phyloP scores from a whole-genome alignment of 2,888 invertebrate genomes.

The Luperina nickerlii region DNA sequence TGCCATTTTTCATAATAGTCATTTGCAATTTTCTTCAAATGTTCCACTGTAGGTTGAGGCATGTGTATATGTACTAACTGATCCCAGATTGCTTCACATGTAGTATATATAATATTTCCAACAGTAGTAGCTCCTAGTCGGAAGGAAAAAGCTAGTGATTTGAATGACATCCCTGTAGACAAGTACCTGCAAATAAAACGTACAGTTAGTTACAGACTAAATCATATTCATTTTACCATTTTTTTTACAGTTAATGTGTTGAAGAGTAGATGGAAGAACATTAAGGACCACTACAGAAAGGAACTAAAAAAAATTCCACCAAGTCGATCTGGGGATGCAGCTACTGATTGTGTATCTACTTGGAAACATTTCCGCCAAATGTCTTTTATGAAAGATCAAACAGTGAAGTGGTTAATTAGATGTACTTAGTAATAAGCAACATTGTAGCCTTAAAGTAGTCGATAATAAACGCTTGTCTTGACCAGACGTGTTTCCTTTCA shows the following conservation, averaged over 20 bases:
- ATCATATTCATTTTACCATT: conserved; percentile 22
- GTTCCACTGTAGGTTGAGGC: conserved; percentile 32
- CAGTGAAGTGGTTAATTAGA: too few species aligned
- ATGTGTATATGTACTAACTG: conserved; percentile 34
- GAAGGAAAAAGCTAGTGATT: conserved; percentile 43
- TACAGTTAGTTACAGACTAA: conserved; percentile 28
- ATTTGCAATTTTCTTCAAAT: conserved; percentile 35
- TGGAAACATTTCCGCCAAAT: conserved; percentile 43
- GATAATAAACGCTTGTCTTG: too few species aligned
- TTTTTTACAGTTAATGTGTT: conserved; percentile 36
- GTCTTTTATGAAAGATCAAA: conserved; percentile 37
- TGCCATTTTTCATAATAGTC: conserved; percentile 43
- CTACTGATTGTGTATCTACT: conserved; percentile 31
- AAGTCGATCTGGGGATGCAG: conserved; percentile 34
- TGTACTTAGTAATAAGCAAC: too few species aligned
- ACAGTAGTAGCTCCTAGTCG: conserved; percentile 41
- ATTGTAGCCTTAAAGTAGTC: too few species aligned
- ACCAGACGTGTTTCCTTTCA: too few species aligned
- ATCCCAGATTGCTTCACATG: conserved; percentile 37
- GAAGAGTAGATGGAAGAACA: conserved; percentile 42
- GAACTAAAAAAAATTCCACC: conserved; percentile 36
- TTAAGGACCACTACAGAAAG: conserved; percentile 39
- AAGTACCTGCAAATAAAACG: conserved; percentile 36
- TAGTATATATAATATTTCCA: conserved; percentile 26
- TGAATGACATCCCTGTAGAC: conserved; percentile 39